A percentile compares a stretch with the other conserved stretches of the same genome.
Conservation (phyloP, 2,888 invertebrate genomes). For the Trichogramma evanescens region DNA sequence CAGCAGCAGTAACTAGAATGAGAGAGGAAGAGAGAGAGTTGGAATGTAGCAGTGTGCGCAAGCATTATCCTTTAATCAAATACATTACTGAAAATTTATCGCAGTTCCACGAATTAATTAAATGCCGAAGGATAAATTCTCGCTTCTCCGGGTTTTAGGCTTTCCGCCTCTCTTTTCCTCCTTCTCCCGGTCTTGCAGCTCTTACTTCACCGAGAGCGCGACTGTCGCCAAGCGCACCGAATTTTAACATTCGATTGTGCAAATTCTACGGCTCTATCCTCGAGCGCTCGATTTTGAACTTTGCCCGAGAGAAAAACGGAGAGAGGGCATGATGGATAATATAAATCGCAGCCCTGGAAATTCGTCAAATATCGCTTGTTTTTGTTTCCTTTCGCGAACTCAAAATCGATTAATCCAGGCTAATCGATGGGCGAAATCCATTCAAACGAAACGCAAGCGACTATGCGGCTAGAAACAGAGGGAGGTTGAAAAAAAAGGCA, state of each 20-base stretch:
- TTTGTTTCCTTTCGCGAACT: no score
- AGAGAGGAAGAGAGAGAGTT: slow-evolving; percentile 17
- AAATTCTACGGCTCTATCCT: slow-evolving; percentile 34
- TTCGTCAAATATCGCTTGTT: no score
- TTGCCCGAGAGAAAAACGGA: no score
- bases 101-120: slow-evolving; percentile 46
- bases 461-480: no score
- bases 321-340: no score
- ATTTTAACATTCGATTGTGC: slow-evolving; percentile 45
- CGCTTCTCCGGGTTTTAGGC: slow-evolving; percentile 27
- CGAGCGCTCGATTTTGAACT: slow-evolving; percentile 20
- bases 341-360: no score
- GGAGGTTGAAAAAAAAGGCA: no score
- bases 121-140: slow-evolving; percentile 47
- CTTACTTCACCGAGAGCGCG: slow-evolving; percentile 9
- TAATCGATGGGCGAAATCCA: no score
- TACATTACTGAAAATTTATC: slow-evolving; percentile 47
- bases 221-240: slow-evolving; percentile 21
- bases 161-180: slow-evolving; percentile 17
- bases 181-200: slow-evolving; percentile 23
- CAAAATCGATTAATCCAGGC: no score
- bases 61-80: slow-evolving; percentile 48
- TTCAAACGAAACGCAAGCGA: no score
- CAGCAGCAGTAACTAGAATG: no score
- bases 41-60: slow-evolving; percentile 26